Evolutionary conservation across 2,888 invertebrate genomes (phyloP).

Genomic region (Xestobium rufovillosum): DNA sequence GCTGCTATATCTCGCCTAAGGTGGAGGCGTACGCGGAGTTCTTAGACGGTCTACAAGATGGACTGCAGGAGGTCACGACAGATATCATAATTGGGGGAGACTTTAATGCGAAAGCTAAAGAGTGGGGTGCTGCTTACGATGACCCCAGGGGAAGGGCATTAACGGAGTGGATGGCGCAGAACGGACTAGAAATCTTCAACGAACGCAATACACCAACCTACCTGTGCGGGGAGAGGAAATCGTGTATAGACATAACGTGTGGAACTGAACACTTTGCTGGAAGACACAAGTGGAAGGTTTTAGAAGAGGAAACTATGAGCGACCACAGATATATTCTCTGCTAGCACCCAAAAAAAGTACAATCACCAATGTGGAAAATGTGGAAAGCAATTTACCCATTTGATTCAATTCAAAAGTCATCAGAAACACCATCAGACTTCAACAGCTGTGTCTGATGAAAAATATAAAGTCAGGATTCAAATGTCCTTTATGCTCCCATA

Average conservation of each 20-base stretch:
- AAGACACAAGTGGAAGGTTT: slow-evolving; percentile 12
- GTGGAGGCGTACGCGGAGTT: no score
- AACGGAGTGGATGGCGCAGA: slow-evolving; percentile 14
- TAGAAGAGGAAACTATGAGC: slow-evolving; percentile 14
- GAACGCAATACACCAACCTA: slow-evolving; percentile 17
- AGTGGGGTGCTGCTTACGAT: slow-evolving; percentile 11
- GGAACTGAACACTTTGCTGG: slow-evolving; percentile 4
- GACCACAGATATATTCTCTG: slow-evolving; percentile 15
- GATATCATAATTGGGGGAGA: slow-evolving; percentile 12
- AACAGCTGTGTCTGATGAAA: no score
- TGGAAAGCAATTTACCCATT: no score
- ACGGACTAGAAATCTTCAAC: slow-evolving; percentile 9
- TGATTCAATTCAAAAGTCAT: no score
- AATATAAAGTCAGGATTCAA: no score
- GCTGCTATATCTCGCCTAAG: no score
- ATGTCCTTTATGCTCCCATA: no score
- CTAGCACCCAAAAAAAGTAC: no score
- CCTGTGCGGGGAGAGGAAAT: slow-evolving; percentile 4
- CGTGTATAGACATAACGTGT: slow-evolving; percentile 13
- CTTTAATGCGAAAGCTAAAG: slow-evolving; percentile 15
- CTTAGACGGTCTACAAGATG: no score
- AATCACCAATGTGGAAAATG: no score
- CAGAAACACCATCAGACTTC: no score
- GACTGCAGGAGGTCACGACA: not conserved
- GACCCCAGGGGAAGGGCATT: slow-evolving; percentile 13